Base-by-base conservation (phyloP, 2,888 invertebrate species). In the Campoletis raptor region DNA sequence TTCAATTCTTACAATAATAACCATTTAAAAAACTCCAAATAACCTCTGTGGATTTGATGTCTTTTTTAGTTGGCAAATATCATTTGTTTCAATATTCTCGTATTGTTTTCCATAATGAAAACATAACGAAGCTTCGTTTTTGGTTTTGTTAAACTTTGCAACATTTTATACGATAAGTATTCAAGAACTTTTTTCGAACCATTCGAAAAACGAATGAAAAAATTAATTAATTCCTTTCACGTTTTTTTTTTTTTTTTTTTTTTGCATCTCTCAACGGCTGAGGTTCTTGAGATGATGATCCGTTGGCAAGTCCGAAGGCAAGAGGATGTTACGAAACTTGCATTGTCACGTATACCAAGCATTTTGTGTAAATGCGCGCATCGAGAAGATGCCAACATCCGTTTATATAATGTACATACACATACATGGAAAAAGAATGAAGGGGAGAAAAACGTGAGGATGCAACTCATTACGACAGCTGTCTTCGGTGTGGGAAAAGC, bases 381-480 rank as follows among this genome's bases (percentile, higher is more conserved):
- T 73, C 80, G 30, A 48, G 52, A 36, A 12, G 73, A 66, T 69
- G 48, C 57, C 79, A 67, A 78, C 66, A 42, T 74, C 48, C 74
- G 67, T 78, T 73, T 74, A 30, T 18, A 52, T 66, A 37, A 80
- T 57, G n/a, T 61, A 64, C 42, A 48, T 48, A 81, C 24, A 37
- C n/a, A 15, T 24, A 21, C 37, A 37, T 64, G 45, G 36, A 86
- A 88, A 84, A 77, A 84, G 64, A 83, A 82, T 70, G 85, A 83
- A 85, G 78, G 85, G 87, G 83, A 69, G 85, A 87, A 84, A 88
- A 89, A 93, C 93, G 94, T 93, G 94, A 93, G 94, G 93, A 93
- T 94, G 94, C 94, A 94, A 94, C 93, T 94, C 94, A 94, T 94
- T 94, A 94, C 91, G 92, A 92, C 94, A 94, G 94, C 93, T 94